Evolutionary conservation across 2,888 invertebrate species (phyloP).

Genomic region (Himalopsyche tibetana): DNA sequence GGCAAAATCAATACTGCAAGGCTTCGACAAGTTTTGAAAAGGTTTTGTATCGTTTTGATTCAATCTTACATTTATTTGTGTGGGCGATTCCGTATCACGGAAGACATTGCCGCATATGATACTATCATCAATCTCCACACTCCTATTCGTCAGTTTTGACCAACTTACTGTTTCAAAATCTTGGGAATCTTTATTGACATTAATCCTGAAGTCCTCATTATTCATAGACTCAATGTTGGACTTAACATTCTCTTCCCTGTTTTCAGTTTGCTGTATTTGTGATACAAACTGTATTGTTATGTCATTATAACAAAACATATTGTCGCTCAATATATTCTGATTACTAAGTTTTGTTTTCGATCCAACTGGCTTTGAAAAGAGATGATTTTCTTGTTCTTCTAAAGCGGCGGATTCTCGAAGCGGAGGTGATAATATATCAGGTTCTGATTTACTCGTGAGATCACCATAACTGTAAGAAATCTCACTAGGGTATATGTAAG

Average conservation of each 20-base stretch:
- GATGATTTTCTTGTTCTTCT: no score
- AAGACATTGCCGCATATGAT: not conserved
- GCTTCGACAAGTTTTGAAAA: no score
- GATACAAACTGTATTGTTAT: not conserved
- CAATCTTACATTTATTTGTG: not conserved
- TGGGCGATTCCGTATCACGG: not conserved
- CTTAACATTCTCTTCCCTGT: not conserved
- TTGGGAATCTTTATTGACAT: conserved; percentile 67
- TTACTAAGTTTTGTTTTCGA: not conserved
- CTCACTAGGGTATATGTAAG: no score
- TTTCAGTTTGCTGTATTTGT: not conserved
- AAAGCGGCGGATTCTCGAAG: no score
- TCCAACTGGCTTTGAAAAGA: not conserved
- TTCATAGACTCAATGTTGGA: conserved; percentile 66
- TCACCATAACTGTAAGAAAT: no score
- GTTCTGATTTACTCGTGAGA: no score
- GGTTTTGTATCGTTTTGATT: not conserved
- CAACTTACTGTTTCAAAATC: no score
- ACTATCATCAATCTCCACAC: conserved; percentile 54
- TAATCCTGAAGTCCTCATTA: conserved; percentile 72
- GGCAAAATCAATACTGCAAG: not conserved
- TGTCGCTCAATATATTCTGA: not conserved
- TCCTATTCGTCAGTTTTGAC: conserved; percentile 48
- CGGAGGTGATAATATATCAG: no score
- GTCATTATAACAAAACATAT: not conserved